Evolutionary conservation across 2,113 vertebrate species (phyloP).

Genomic region (Prinia subflava): DNA sequence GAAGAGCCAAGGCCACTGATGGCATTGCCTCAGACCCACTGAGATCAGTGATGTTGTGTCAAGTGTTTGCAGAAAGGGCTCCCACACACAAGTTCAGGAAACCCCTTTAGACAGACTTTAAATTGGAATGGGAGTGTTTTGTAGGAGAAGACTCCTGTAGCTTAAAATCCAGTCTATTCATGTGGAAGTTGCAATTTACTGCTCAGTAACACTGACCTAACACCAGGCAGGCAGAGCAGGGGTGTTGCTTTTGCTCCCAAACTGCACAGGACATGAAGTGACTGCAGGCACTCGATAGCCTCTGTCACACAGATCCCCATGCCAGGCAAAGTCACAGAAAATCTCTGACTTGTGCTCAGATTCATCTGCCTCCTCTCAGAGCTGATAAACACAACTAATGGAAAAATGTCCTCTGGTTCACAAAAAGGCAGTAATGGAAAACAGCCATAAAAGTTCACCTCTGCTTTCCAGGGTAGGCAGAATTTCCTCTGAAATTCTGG

Average conservation of each 20-base stretch:
- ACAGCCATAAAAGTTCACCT: background rate
- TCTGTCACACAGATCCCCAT: background rate
- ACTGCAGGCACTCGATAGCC: background rate
- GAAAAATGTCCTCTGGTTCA: background rate
- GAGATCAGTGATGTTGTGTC: background rate
- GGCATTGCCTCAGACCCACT: background rate
- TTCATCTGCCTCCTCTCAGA: background rate
- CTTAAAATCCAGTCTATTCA: background rate
- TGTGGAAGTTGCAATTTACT: background rate
- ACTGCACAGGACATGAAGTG: background rate
- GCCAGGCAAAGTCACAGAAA: background rate
- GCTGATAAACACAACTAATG: background rate
- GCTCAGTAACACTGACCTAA: background rate
- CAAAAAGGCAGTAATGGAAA: background rate
- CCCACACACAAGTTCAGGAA: background rate
- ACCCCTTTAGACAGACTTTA: background rate
- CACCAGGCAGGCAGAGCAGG: background rate
- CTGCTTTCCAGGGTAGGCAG: background rate
- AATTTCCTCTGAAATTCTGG: background rate
- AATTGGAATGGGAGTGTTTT: background rate
- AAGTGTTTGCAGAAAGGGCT: background rate
- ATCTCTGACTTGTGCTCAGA: background rate
- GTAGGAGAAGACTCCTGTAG: background rate
- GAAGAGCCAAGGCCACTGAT: background rate
- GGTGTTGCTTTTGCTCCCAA: background rate